Evolutionary conservation across 2,888 invertebrate genomes (phyloP).

Genomic region (Cheilosia grossa): DNA sequence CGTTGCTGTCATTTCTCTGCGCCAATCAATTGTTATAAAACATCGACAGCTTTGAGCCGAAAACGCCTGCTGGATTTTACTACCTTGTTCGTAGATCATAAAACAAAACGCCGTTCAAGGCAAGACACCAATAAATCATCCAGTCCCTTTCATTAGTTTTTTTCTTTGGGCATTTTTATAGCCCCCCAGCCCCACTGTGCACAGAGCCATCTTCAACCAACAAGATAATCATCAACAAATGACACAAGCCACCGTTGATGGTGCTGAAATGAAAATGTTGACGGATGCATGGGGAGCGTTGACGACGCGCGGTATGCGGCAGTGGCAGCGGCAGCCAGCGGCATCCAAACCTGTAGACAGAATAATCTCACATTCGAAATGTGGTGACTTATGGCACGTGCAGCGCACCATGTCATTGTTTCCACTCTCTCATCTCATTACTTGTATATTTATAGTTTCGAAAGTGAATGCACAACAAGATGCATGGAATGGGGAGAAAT

Average conservation of each 20-base stretch:
- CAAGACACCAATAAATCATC: constrained; percentile 28
- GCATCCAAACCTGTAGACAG: constrained; percentile 56
- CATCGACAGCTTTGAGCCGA: background rate
- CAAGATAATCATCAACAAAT: constrained; percentile 60
- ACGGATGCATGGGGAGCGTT: constrained; percentile 59
- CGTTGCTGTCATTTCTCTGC: too few species aligned
- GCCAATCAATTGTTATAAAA: too few species aligned
- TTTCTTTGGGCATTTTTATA: constrained; percentile 34
- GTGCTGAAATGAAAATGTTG: constrained; percentile 65
- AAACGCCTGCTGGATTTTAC: background rate
- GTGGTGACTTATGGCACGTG: constrained; percentile 72
- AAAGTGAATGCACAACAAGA: constrained; percentile 48
- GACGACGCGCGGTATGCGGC: background rate
- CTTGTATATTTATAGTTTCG: constrained; percentile 69
- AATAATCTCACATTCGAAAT: constrained; percentile 74
- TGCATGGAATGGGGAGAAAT: background rate
- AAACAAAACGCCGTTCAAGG: constrained; percentile 8
- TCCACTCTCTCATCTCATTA: constrained; percentile 73
- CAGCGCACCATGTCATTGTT: constrained; percentile 74
- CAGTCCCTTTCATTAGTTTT: constrained; percentile 14
- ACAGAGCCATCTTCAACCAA: constrained; percentile 5
- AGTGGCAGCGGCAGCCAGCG: background rate
- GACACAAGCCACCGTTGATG: constrained; percentile 61
- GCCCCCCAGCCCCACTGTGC: constrained; percentile 50
- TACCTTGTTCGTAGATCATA: background rate